These are phyloP conservation scores for Torymus auratus DNA, from an alignment of 2,888 invertebrate genomes.

Conservation along the genomic window DNA sequence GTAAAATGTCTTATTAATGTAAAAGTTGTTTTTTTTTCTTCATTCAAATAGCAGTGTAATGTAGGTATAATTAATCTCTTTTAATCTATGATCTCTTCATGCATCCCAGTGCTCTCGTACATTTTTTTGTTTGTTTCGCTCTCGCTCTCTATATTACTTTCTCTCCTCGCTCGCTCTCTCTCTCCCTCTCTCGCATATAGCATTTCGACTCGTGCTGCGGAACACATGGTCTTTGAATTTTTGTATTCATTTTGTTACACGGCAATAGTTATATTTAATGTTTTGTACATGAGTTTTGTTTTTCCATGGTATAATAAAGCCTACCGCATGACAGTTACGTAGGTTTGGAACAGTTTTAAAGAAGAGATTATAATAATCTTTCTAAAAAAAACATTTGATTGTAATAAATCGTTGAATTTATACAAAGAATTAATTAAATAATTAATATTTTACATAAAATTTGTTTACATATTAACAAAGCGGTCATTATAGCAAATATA, in stretches of 20 bases:
- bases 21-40: constrained; percentile 60
- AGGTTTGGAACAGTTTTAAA: constrained; percentile 32
- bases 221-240: constrained; percentile 64
- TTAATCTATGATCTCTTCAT: constrained; percentile 58
- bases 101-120: constrained; percentile 29
- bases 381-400: background rate
- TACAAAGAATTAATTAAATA: no score
- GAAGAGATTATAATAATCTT: constrained; percentile 20
- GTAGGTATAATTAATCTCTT: constrained; percentile 59
- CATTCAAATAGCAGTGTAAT: constrained; percentile 59
- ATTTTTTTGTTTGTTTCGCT: constrained; percentile 54
- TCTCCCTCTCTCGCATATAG: constrained; percentile 13
- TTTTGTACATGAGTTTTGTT: constrained; percentile 51
- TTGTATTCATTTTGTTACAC: constrained; percentile 44
- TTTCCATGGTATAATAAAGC: constrained; percentile 41
- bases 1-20: constrained; percentile 73
- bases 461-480: no score
- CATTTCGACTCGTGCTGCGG: constrained; percentile 54
- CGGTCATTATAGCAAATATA: no score
- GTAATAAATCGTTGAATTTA: no score
- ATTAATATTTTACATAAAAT: no score
- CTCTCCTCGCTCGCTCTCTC: constrained; percentile 3
- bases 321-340: constrained; percentile 27
- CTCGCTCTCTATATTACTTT: constrained; percentile 54
- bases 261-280: constrained; percentile 40